Evolutionary conservation across 2,797 vertebrate genomes (phyloP).

Genomic region (Oophaga sylvatica): DNA sequence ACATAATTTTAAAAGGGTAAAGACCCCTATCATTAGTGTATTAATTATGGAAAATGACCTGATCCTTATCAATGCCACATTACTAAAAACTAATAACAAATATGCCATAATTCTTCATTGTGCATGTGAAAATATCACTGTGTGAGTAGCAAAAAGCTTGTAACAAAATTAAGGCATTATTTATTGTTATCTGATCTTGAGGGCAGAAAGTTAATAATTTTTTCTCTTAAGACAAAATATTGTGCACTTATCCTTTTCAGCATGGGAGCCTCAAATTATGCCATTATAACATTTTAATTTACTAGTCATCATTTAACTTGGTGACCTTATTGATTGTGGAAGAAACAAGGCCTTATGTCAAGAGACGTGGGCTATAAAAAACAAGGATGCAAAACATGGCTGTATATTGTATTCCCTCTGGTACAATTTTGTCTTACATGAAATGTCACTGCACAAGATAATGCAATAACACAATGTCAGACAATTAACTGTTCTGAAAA

Average conservation of each 20-base stretch:
- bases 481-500: not conserved
- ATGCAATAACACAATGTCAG: not conserved
- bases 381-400: not conserved
- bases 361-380: conserved; percentile 20
- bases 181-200: not conserved
- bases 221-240: conserved; percentile 10
- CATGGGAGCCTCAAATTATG: not conserved
- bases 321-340: conserved; percentile 34
- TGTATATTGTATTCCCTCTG: conserved; percentile 15
- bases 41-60: not conserved
- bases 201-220: conserved; percentile 22
- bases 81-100: not conserved
- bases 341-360: not conserved
- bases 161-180: not conserved
- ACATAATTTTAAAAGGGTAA: not conserved
- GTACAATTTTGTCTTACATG: not conserved
- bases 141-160: not conserved
- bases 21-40: not conserved
- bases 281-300: conserved; percentile 16
- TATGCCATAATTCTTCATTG: no score
- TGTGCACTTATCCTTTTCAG: conserved; percentile 12
- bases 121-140: no score
- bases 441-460: not conserved
- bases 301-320: conserved; percentile 19
- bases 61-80: not conserved